Conservation (phyloP, 1,140 invertebrate genomes). For the Tetragonula clypearis region DNA sequence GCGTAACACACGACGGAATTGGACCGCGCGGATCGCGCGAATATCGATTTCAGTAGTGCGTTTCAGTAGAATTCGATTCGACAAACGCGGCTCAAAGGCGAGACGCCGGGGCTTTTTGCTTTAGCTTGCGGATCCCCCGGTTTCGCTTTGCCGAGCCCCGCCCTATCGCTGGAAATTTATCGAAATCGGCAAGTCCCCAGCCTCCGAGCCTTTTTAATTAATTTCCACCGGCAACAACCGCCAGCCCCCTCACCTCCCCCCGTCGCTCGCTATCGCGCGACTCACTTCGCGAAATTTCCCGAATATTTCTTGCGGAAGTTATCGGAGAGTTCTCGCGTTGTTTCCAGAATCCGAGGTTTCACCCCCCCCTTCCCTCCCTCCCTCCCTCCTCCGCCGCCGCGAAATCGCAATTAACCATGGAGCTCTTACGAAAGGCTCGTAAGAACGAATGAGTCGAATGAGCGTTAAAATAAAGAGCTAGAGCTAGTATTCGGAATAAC, state of each 20-base stretch:
- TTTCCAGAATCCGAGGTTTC: neutral
- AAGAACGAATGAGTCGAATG: no score
- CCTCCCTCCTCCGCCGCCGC: no score
- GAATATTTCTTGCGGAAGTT: neutral
- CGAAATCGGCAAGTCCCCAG: neutral
- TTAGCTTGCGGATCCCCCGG: neutral
- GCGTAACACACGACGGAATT: neutral
- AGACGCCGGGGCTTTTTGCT: neutral
- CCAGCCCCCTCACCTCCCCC: no score
- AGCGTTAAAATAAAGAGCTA: no score
- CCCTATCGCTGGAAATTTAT: neutral
- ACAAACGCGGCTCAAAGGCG: conserved; percentile 1
- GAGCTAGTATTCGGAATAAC: no score
- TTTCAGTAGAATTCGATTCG: conserved; percentile 4
- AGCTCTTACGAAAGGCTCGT: no score
- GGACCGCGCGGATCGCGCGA: neutral
- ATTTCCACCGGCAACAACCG: neutral
- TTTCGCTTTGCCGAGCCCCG: no score
- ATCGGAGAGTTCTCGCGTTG: neutral
- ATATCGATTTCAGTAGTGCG: conserved; percentile 9
- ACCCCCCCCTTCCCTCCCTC: no score
- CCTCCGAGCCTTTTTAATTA: conserved; percentile 6
- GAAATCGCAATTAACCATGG: no score
- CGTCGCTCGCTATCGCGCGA: neutral
- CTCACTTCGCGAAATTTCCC: neutral